A percentile compares a stretch with the other conserved stretches of the same genome.
Conservation (phyloP, 2,888 invertebrate species). For the Troides helena region DNA sequence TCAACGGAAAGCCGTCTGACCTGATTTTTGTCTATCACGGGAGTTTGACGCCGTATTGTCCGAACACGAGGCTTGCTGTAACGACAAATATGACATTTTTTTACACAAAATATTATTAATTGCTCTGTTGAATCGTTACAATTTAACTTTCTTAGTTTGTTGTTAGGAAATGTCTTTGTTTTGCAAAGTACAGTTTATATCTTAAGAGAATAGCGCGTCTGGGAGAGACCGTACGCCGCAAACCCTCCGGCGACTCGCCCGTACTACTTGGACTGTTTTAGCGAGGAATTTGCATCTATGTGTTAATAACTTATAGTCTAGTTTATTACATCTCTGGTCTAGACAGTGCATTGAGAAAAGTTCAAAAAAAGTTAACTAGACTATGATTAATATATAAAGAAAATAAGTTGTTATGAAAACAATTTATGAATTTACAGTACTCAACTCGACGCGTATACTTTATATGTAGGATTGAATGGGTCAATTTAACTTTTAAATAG, state of each 20-base stretch:
- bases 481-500: too few species aligned
- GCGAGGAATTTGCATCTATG: conserved; percentile 57
- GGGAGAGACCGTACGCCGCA: conserved; percentile 34
- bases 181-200: conserved; percentile 39
- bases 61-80: conserved; percentile 38
- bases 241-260: conserved; percentile 45
- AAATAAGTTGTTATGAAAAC: background rate
- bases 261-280: conserved; percentile 45
- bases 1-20: conserved; percentile 70
- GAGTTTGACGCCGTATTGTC: conserved; percentile 52
- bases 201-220: conserved; percentile 40
- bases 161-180: conserved; percentile 42
- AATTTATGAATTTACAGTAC: too few species aligned
- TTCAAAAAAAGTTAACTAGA: conserved; percentile 31
- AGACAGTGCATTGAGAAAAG: conserved; percentile 23
- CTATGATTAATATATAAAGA: conserved; percentile 20
- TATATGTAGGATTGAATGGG: too few species aligned
- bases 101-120: too few species aligned
- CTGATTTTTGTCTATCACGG: conserved; percentile 67
- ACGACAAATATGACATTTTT: too few species aligned
- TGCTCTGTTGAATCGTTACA: too few species aligned
- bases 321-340: conserved; percentile 50
- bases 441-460: too few species aligned
- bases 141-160: conserved; percentile 16
- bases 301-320: conserved; percentile 49